Conservation (phyloP, 2,888 invertebrate genomes). For the Diaperis boleti region DNA sequence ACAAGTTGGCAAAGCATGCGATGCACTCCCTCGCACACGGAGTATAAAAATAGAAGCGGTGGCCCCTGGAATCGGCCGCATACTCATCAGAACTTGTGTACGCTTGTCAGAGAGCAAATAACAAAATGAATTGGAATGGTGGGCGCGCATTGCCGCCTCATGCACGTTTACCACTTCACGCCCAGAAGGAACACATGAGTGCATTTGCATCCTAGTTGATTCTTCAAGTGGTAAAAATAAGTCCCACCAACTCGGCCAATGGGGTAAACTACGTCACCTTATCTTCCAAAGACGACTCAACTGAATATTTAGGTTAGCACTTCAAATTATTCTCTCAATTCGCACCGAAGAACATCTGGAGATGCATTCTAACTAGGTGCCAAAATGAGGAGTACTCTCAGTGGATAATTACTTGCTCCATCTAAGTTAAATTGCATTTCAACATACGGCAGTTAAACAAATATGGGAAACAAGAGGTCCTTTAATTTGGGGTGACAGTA, state of each 20-base stretch:
- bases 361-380: neutral
- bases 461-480: too few species aligned
- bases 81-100: constrained; percentile 49
- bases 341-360: constrained; percentile 20
- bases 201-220: constrained; percentile 18
- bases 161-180: constrained; percentile 31
- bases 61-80: constrained; percentile 54
- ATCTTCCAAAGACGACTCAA: neutral
- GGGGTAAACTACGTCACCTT: neutral
- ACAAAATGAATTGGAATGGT: constrained; percentile 42
- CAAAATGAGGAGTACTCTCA: too few species aligned
- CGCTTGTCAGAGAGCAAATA: constrained; percentile 44
- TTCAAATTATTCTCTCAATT: neutral
- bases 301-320: constrained; percentile 17
- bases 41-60: constrained; percentile 52
- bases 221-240: constrained; percentile 9
- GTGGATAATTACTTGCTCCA: too few species aligned
- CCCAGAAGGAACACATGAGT: constrained; percentile 15
- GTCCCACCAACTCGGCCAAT: constrained; percentile 3
- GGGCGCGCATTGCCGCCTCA: constrained; percentile 35
- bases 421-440: too few species aligned
- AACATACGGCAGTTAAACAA: too few species aligned
- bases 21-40: constrained; percentile 55
- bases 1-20: constrained; percentile 50
- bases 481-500: too few species aligned